Conservation (phyloP, 2,888 invertebrate genomes). For the Ectropis crepuscularia region DNA sequence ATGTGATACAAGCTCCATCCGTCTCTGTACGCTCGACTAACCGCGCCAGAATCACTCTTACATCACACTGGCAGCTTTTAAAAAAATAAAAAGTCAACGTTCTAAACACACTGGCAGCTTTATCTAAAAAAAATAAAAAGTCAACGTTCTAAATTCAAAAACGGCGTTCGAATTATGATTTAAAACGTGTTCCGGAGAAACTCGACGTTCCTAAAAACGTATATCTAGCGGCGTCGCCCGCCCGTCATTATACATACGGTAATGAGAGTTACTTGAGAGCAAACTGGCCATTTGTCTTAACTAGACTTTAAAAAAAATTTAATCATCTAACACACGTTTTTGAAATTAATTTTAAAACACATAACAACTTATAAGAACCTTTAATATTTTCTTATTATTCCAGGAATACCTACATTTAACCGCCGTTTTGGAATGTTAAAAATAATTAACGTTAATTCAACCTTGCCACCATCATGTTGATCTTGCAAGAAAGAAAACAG, state of each 20-base stretch:
- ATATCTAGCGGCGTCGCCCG: slow-evolving; percentile 73
- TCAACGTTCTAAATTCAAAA: slow-evolving; percentile 81
- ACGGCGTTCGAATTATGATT: slow-evolving; percentile 83
- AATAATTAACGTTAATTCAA: too few species aligned
- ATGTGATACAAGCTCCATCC: slow-evolving; percentile 18
- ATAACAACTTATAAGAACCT: too few species aligned
- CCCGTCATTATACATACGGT: slow-evolving; percentile 75
- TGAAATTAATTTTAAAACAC: too few species aligned
- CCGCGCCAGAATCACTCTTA: slow-evolving; percentile 27
- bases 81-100: slow-evolving; percentile 25
- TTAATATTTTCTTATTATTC: too few species aligned
- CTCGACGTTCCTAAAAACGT: slow-evolving; percentile 81
- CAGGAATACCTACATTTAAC: too few species aligned
- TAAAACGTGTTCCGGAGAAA: slow-evolving; percentile 85
- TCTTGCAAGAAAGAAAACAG: too few species aligned
- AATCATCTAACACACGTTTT: too few species aligned
- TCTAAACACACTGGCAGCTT: slow-evolving; percentile 32
- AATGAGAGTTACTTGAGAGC: slow-evolving; percentile 69
- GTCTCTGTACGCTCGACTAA: slow-evolving; percentile 21
- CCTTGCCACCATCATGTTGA: too few species aligned
- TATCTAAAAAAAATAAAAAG: slow-evolving; percentile 64
- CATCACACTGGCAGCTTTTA: slow-evolving; percentile 21
- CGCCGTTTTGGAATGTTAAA: too few species aligned
- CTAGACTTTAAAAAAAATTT: neutral
- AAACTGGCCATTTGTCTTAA: slow-evolving; percentile 56